Evolutionary conservation across 1,140 invertebrate species (phyloP), one percentile per base, ranked within the genome.

Genomic region (Lethrus apterus): DNA sequence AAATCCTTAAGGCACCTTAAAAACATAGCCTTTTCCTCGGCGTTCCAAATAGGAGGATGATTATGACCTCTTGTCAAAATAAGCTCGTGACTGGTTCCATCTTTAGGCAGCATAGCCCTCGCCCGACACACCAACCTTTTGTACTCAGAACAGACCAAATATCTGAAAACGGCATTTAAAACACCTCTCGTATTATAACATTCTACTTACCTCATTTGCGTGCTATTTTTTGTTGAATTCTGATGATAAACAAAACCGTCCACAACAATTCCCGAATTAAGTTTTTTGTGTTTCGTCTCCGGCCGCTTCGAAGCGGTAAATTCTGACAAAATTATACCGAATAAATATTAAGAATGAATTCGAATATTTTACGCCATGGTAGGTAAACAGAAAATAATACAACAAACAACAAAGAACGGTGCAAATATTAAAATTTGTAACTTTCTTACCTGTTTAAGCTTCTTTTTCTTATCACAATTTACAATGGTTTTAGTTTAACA

Each of bases 191-290:
- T n/a, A 20, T 38, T 29, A 38, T 10, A 14, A 30, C 26, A 38
- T 32, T 32, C 43, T 48, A 52, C 50, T 56, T 58, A 58, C 56
- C 56, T 49, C 50, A 58, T 46, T 17, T 51, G 56, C 32, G 56
- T 51, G 13, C 41, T 42, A 34, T 51, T 54, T 26, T 52, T 24
- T 10, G 54, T 40, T 11, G 52, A 44, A 50, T 58, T 58, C 41
- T 47, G 52, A 35, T 58, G 54, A 46, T 58, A 58, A 10, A 55
- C 50, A 50, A 52, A 58, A 44, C 56, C 56, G 31, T 52, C 42
- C 38, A 48, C 38, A 20, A 58, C 45, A 35, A 47, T 53, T 17
- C 46, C 45, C 33, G 18, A 41, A 46, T 30, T 44, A 31, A 42
- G 32, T 45, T 46, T 56, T 55, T 51, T 50, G 31, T 24, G 46